Evolutionary conservation across 2,888 invertebrate species (phyloP).

Genomic region (Apodemia hepburni): DNA sequence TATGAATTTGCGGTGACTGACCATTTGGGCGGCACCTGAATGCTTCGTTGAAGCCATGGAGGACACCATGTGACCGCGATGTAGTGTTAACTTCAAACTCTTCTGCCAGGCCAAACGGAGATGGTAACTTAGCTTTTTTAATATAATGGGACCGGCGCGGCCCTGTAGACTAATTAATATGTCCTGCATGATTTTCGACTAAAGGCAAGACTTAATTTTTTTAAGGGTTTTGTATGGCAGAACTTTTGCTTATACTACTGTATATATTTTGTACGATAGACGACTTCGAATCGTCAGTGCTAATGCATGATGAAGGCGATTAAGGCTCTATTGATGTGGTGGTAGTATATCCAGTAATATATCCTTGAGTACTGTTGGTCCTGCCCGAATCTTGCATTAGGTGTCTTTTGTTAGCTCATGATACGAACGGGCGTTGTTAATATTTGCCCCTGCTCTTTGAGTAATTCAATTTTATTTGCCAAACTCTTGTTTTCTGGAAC

Average conservation of each 20-base stretch:
- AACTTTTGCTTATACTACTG: background rate
- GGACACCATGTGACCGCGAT: background rate
- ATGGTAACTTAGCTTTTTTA: background rate
- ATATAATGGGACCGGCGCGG: background rate
- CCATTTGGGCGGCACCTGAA: background rate
- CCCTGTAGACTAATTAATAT: constrained; percentile 3
- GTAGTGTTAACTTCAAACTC: constrained; percentile 5
- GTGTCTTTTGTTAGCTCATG: constrained; percentile 35
- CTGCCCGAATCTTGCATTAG: constrained; percentile 22
- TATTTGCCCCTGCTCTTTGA: constrained; percentile 36
- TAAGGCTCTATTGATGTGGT: constrained; percentile 18
- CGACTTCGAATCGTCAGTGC: constrained; percentile 18
- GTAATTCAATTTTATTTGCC: constrained; percentile 39
- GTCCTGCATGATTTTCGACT: constrained; percentile 3
- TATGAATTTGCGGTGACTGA: too few relatives aligned
- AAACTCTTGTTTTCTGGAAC: constrained; percentile 38
- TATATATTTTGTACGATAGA: constrained; percentile 6
- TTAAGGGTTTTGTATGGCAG: constrained; percentile 3
- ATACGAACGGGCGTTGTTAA: constrained; percentile 32
- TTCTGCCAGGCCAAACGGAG: background rate
- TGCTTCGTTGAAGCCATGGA: constrained; percentile 4
- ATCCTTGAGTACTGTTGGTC: constrained; percentile 15
- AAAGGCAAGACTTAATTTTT: constrained; percentile 1
- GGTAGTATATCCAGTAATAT: too few relatives aligned
- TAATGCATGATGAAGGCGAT: constrained; percentile 18